A percentile compares a stretch with the other conserved stretches of the same genome.
These are phyloP conservation scores for Antitype chi DNA, from an alignment of 2,888 invertebrate species.

Conservation along the genomic window DNA sequence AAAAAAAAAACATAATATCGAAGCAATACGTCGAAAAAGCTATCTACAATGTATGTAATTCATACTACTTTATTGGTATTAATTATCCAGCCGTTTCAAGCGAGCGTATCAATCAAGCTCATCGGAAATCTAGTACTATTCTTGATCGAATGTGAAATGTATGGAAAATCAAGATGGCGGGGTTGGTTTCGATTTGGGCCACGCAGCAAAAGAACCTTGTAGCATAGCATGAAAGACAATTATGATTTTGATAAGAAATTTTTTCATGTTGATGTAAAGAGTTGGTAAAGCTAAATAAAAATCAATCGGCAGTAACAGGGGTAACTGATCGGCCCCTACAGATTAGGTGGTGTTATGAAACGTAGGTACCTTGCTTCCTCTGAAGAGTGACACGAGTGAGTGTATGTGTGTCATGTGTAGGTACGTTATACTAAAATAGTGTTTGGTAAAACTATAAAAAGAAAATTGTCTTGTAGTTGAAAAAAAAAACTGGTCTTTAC, in stretches of 20 bases:
- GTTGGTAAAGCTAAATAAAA: slow-evolving; percentile 21
- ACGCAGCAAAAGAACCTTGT: background rate
- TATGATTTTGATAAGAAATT: slow-evolving; percentile 17
- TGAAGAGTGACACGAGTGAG: background rate
- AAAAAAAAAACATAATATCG: no score
- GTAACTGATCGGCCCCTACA: slow-evolving; percentile 36
- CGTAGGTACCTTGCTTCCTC: background rate
- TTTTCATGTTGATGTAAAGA: slow-evolving; percentile 17
- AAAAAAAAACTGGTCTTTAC: no score
- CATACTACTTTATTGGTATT: no score
- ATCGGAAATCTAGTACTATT: no score
- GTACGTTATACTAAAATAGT: no score
- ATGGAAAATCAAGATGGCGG: background rate
- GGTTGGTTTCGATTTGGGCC: background rate
- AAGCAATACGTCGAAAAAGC: no score
- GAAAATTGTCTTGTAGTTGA: background rate
- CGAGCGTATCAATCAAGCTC: no score
- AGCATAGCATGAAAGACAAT: slow-evolving; percentile 14
- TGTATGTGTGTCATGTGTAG: background rate
- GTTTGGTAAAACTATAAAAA: background rate
- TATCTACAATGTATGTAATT: no score
- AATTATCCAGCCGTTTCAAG: no score
- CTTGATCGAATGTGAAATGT: background rate
- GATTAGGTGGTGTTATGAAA: background rate
- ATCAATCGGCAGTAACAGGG: slow-evolving; percentile 8